Base-by-base conservation (phyloP, 2,888 invertebrate species). In the Hymenopus coronatus region DNA sequence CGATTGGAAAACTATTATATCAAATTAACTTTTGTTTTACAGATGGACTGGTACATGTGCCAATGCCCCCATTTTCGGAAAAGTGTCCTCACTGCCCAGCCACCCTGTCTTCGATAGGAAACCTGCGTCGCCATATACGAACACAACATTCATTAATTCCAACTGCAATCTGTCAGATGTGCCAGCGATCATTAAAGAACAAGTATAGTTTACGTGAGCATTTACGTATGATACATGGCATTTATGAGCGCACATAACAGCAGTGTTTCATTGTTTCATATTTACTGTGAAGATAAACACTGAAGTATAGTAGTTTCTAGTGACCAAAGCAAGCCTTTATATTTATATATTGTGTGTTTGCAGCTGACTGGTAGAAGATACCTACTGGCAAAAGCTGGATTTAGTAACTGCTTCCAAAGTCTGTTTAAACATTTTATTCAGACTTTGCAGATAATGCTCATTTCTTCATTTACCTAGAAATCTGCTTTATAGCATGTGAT, bases 181-280 rank as follows among this genome's bases (percentile, higher is more conserved):
- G 90, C 84, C 81, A 87, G 25, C 89, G 90, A 12, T 33, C 86
- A 28, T 90, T 89, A 84, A 89, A 90, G 87, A 90, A 89, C 83
- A 90, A 90, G 83, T 90, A 90, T 88, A 89, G 89, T 33, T 86
- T 90, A 15, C 87, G 90, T 12, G 90, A 90, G 83, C 90, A 90
- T 84, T 86, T 85, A 7, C 83, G 90, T 83, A 87, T 88, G 70
- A 88, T 90, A 14, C 90, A 90, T 84, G 87, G 33, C 25, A 70
- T 70, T 20, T 70, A 70, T 70, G 54, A 70, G 20, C 54, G 54
- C 25, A 20, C 25, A 6, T 70, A 70, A 70, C 54, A 20, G 54
- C 6, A 70, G 20, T n/a, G n/a, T n/a, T n/a, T n/a, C 40, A 40
- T 9, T 40, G 40, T 40, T 40, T 12, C 12, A 40, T 12, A 12